These are phyloP conservation scores for Tachycineta bicolor DNA, from an alignment of 2,113 vertebrate genomes.

Conservation along the genomic window DNA sequence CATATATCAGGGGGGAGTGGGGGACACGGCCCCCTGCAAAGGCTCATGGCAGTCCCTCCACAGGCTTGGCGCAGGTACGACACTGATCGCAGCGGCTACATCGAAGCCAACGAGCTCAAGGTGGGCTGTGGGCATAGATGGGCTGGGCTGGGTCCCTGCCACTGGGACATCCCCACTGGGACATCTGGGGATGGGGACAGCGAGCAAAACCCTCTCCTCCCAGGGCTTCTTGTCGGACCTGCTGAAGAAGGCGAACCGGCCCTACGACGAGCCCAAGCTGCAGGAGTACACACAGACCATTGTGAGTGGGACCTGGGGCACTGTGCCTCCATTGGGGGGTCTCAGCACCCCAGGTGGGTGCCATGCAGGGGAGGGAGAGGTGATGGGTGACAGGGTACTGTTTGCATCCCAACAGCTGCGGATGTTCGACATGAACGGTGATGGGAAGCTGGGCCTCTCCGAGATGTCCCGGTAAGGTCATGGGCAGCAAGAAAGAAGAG, in stretches of 20 bases:
- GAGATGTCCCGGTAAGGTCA: conserved; percentile 93
- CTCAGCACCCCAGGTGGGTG: accelerated
- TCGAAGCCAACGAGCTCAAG: conserved; percentile 97
- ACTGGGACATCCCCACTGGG: accelerated
- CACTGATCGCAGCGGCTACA: conserved; percentile 95
- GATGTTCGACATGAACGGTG: conserved; percentile 94
- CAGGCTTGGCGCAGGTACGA: conserved; percentile 96
- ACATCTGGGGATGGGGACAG: accelerated
- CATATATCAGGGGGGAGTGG: accelerated
- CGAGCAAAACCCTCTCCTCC: background rate
- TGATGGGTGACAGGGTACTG: background rate
- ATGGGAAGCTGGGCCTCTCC: conserved; percentile 92
- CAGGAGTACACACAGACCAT: conserved; percentile 96
- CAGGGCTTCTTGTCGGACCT: conserved; percentile 95
- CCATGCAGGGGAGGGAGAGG: background rate
- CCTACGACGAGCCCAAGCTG: conserved; percentile 92
- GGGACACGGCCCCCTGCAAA: background rate
- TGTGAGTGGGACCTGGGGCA: conserved; percentile 72
- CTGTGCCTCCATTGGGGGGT: accelerated
- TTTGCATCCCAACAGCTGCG: conserved; percentile 79
- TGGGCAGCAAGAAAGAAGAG: accelerated
- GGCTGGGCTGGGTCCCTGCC: background rate
- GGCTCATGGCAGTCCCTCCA: background rate
- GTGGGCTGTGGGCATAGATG: conserved; percentile 62
- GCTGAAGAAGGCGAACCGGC: conserved; percentile 92